Percentiles rank a stretch among this genome's conserved stretches.
Conservation (phyloP, 2,113 vertebrate species). For the Balaeniceps rex region DNA sequence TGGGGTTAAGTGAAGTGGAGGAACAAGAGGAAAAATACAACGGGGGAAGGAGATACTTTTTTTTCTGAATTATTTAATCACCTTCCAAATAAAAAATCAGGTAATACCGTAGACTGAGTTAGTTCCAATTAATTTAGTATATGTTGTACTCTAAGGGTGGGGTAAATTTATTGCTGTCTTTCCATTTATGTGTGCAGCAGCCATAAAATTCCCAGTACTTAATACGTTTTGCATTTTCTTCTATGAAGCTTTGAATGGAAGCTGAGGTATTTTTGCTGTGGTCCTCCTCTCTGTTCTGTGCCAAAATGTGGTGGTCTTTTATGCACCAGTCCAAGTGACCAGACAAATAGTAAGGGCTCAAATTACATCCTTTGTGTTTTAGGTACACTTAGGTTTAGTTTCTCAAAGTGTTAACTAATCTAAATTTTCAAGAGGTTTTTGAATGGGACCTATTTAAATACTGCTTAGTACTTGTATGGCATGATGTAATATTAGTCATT, state of each 20-base stretch:
- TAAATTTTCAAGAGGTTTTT: neutral
- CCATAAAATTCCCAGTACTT: conserved; percentile 68
- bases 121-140: conserved; percentile 58
- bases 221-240: conserved; percentile 62
- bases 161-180: conserved; percentile 38
- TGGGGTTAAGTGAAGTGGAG: neutral
- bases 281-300: neutral
- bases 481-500: neutral
- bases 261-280: conserved; percentile 31
- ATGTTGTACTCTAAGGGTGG: neutral
- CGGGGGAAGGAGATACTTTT: neutral
- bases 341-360: neutral
- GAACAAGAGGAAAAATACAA: neutral
- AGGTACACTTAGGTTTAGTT: neutral
- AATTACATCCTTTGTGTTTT: neutral
- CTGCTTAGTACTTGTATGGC: neutral
- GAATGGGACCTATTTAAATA: neutral
- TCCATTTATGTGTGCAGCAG: conserved; percentile 34
- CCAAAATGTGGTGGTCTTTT: neutral
- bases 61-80: conserved; percentile 18
- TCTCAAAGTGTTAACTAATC: neutral
- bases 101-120: conserved; percentile 24
- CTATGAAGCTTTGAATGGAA: conserved; percentile 50
- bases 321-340: neutral
- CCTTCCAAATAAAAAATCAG: neutral